These are phyloP conservation scores for Cheumatopsyche charites DNA, from an alignment of 1,140 invertebrate species.

Conservation along the genomic window DNA sequence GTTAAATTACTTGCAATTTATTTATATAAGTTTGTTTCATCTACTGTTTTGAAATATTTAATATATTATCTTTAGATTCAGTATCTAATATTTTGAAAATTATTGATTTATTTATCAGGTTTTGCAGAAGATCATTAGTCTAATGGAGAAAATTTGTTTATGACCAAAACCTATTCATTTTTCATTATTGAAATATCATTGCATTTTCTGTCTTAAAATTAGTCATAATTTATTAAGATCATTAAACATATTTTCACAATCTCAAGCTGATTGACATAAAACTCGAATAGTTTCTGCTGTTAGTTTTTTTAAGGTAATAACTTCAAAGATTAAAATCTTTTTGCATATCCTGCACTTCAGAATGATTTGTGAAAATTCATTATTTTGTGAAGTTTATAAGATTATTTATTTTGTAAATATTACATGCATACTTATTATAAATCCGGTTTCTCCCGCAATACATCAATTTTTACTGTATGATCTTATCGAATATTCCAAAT, in stretches of 20 bases:
- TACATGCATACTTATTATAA: neutral
- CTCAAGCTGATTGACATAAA: neutral
- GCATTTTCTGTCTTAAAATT: neutral
- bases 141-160: conserved; percentile 22
- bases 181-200: conserved; percentile 6
- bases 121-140: conserved; percentile 13
- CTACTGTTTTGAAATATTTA: too few relatives aligned
- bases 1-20: too few relatives aligned
- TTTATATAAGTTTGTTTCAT: too few relatives aligned
- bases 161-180: conserved; percentile 4
- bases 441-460: neutral
- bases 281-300: conserved; percentile 1
- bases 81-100: too few relatives aligned
- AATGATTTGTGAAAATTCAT: neutral
- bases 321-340: neutral
- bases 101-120: conserved; percentile 35
- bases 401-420: neutral
- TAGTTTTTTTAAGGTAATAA: neutral
- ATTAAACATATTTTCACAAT: neutral
- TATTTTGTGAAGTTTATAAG: neutral
- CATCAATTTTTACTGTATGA: neutral
- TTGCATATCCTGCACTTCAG: neutral
- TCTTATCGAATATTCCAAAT: neutral
- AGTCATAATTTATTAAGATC: neutral
- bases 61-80: too few relatives aligned